Percentiles rank a stretch among this genome's conserved stretches.
Conservation (phyloP, 2,113 vertebrate genomes). For the Atherinomorus stipes region DNA sequence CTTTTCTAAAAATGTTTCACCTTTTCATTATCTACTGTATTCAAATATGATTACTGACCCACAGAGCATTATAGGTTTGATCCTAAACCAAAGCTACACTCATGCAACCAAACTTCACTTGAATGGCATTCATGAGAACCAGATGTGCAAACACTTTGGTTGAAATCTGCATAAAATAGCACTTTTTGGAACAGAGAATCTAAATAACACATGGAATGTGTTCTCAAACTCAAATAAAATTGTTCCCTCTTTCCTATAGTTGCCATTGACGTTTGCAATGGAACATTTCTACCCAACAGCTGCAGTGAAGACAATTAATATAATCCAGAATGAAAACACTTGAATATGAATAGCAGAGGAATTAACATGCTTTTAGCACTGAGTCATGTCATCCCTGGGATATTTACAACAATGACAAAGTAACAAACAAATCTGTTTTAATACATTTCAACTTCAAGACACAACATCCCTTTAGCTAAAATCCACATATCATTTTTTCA, state of each 20-base stretch:
- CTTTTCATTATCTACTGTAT: slow-evolving; percentile 39
- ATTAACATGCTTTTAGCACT: not conserved
- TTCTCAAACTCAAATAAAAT: slow-evolving; percentile 28
- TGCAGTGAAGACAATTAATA: slow-evolving; percentile 21
- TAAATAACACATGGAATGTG: slow-evolving; percentile 42
- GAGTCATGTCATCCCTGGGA: not conserved
- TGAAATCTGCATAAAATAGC: slow-evolving; percentile 40
- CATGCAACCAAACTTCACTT: slow-evolving; percentile 10
- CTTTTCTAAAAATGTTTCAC: slow-evolving; percentile 19
- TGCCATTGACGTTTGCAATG: slow-evolving; percentile 23
- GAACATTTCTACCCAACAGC: slow-evolving; percentile 11
- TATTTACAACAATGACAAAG: slow-evolving; percentile 27
- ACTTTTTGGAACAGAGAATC: slow-evolving; percentile 32
- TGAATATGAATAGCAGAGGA: not conserved
- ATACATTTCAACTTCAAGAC: too few species aligned
- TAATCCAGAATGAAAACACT: slow-evolving; percentile 15
- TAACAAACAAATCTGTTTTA: slow-evolving; percentile 17
- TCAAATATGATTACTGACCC: not conserved
- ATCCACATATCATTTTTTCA: not conserved
- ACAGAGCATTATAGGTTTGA: slow-evolving; percentile 13
- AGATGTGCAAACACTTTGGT: slow-evolving; percentile 60
- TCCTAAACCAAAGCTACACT: slow-evolving; percentile 32
- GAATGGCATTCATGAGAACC: slow-evolving; percentile 37
- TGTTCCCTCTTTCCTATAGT: slow-evolving; percentile 17
- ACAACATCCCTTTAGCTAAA: too few species aligned